Percentiles rank a stretch among this genome's conserved stretches.
Conservation (phyloP, 2,113 vertebrate genomes). For the Ploceus nigricollis region DNA sequence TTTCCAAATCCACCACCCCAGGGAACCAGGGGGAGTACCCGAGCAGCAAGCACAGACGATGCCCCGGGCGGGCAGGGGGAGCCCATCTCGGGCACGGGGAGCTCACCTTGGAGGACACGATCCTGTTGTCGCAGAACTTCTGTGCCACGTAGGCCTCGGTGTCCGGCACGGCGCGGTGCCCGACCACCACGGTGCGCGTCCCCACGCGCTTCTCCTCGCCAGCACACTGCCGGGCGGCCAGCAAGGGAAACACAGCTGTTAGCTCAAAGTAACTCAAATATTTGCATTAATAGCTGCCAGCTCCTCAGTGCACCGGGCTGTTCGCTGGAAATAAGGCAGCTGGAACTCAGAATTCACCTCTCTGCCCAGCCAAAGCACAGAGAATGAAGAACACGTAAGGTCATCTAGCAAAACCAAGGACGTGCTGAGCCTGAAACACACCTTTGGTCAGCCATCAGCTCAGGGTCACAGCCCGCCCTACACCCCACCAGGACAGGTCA, state of each 20-base stretch:
- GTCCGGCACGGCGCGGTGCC: constrained; percentile 74
- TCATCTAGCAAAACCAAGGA: background rate
- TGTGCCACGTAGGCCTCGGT: constrained; percentile 83
- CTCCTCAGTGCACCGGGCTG: fast-evolving
- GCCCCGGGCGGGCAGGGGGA: background rate
- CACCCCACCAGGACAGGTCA: background rate
- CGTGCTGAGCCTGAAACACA: fast-evolving
- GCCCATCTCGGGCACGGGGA: too few species aligned
- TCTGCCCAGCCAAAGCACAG: fast-evolving
- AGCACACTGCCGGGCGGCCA: constrained; percentile 75
- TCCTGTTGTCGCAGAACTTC: constrained; percentile 96
- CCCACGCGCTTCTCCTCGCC: constrained; percentile 90
- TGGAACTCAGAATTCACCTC: background rate
- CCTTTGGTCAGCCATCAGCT: background rate
- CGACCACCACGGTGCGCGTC: constrained; percentile 89
- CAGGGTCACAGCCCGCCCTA: background rate
- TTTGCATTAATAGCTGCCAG: background rate
- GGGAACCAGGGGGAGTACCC: fast-evolving
- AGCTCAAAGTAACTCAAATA: too few species aligned
- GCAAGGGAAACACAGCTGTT: background rate
- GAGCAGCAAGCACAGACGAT: fast-evolving
- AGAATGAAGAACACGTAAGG: fast-evolving
- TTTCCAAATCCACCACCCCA: background rate
- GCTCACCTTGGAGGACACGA: constrained; percentile 96
- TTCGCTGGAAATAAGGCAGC: fast-evolving